phyloP scores from a whole-genome alignment of 92 coral and sea anemone species.

The Paramuricea clavata region DNA sequence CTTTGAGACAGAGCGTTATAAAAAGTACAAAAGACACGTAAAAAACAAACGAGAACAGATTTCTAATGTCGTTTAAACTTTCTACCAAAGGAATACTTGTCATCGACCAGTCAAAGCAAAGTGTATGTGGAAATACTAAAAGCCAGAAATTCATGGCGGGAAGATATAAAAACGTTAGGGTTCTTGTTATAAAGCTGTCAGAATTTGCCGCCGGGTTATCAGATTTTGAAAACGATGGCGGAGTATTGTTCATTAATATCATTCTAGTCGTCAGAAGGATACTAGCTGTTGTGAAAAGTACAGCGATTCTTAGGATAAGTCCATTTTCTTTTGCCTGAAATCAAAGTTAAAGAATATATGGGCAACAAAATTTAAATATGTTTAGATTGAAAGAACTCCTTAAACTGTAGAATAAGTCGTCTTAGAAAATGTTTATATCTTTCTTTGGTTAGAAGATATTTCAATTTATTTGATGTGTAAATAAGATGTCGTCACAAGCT shows the following conservation, averaged over 20 bases:
- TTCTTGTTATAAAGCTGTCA: conserved; percentile 76
- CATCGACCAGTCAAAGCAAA: conserved; percentile 99
- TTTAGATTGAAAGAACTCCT: too few relatives aligned
- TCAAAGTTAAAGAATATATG: not conserved
- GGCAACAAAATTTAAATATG: too few relatives aligned
- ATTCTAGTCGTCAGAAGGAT: conserved; percentile 72
- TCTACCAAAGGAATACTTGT: conserved; percentile 87
- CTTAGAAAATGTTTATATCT: too few relatives aligned
- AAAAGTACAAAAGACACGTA: conserved; percentile 62
- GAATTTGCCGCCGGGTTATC: conserved; percentile 97
- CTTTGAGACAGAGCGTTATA: conserved; percentile 63
- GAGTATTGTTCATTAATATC: conserved; percentile 82
- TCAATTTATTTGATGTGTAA: too few relatives aligned
- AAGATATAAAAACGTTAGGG: conserved; percentile 81
- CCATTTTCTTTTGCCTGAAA: conserved; percentile 78
- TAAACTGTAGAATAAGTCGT: too few relatives aligned
- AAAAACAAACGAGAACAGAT: conserved; percentile 69
- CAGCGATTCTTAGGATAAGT: conserved; percentile 60
- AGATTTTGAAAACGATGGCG: conserved; percentile 91
- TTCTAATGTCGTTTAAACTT: conserved; percentile 74
- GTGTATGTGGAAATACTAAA: conserved; percentile 85
- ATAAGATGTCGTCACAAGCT: too few relatives aligned
- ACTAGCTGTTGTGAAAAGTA: conserved; percentile 67
- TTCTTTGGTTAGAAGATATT: too few relatives aligned
- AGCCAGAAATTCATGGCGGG: conserved; percentile 92